phyloP scores from a whole-genome alignment of 64 coral and sea anemone species.

The Pachyseris speciosa region DNA sequence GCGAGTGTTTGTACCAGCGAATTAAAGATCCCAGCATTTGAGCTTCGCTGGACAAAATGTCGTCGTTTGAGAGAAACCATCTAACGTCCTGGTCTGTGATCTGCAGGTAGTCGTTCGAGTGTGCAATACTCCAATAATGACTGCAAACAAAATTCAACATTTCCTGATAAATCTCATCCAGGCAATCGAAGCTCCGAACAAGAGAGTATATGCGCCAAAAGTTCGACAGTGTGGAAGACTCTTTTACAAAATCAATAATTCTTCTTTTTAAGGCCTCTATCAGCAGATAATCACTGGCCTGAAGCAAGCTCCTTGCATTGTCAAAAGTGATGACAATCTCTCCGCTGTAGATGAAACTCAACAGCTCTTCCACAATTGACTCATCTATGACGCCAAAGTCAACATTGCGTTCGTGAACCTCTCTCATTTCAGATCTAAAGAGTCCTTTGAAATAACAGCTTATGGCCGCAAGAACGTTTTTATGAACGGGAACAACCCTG shows the following conservation, averaged over 20 bases:
- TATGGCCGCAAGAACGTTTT: conserved; percentile 13
- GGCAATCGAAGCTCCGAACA: conserved; percentile 34
- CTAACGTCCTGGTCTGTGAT: conserved; percentile 32
- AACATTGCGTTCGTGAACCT: conserved; percentile 33
- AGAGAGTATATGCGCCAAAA: conserved; percentile 39
- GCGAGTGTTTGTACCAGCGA: conserved; percentile 26
- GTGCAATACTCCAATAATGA: conserved; percentile 24
- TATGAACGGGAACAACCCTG: conserved; percentile 16
- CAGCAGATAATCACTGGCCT: conserved; percentile 48
- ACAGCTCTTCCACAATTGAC: conserved; percentile 6
- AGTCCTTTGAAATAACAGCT: conserved; percentile 51
- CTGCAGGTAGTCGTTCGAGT: background rate
- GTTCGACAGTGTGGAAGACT: background rate
- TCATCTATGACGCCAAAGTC: conserved; percentile 45
- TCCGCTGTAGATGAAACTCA: conserved; percentile 36
- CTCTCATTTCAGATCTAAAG: conserved; percentile 37
- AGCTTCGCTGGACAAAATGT: conserved; percentile 40
- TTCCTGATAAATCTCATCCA: conserved; percentile 29
- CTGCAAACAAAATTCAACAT: conserved; percentile 22
- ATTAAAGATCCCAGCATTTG: conserved; percentile 46
- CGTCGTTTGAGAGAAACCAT: conserved; percentile 40
- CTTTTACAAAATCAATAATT: conserved; percentile 45
- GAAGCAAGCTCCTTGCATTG: conserved; percentile 20
- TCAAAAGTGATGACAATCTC: conserved; percentile 19
- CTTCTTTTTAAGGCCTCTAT: conserved; percentile 31